Evolutionary conservation across 2,888 invertebrate genomes (phyloP), one percentile per base, ranked within the genome.

Genomic region (Carabus problematicus): DNA sequence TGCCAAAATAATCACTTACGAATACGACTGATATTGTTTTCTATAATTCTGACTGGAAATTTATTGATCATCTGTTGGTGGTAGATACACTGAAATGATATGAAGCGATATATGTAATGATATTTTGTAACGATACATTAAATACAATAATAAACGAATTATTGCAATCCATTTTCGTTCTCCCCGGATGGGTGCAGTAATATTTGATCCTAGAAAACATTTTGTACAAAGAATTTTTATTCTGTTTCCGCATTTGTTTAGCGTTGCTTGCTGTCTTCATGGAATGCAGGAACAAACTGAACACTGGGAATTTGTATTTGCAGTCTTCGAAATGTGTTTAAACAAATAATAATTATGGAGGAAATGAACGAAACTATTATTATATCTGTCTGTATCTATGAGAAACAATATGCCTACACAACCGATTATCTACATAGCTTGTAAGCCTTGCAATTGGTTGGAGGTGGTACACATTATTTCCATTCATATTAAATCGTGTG

Each of bases 401-500:
- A 29, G 29, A 29, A 29, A 29, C 29, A 29, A 29, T 29, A 29
- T 29, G 29, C 29, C 29, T 29, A 29, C 29, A 29, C 29, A 29
- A 29, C 29, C 29, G 29, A 29, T 29, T 29, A 29, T 29, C 29
- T 29, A n/a, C n/a, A n/a, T n/a, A 29, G 29, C 29, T 29, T 29
- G 29, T 29, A 29, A 29, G 61, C 6, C 14, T 9, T 56, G 47
- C 49, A 49, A 61, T 61, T 61, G 61, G 61, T 61, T 40, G 49
- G 49, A 39, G 39, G 6, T n/a, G 11, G 61, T 19, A 61, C 47
- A 49, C 49, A 61, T 61, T 47, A 49, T 61, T 49, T 61, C 61
- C 61, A 61, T 61, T 61, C 61, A 61, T 61, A 61, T 61, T 49
- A 61, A 61, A 49, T 45, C 61, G 49, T 61, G 40, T 61, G 61